phyloP scores from a whole-genome alignment of 2,888 invertebrate species.

The Synanthedon vespiformis region DNA sequence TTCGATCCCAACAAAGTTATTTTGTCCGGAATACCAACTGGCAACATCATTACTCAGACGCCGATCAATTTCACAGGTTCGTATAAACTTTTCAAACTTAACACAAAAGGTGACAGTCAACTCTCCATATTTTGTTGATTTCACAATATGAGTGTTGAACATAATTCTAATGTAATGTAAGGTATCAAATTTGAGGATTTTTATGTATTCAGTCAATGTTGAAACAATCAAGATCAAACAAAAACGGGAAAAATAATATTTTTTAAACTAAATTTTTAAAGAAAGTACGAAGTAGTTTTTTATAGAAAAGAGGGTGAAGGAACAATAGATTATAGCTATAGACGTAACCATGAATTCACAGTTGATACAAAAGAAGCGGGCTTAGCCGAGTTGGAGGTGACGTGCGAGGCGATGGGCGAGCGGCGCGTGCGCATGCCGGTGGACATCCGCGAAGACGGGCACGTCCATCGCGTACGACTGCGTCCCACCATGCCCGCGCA shows the following conservation, averaged over 20 bases:
- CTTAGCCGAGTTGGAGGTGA: constrained; percentile 86
- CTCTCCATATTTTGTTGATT: too few species aligned
- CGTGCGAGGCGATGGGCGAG: constrained; percentile 88
- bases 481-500: constrained; percentile 87
- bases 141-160: too few species aligned
- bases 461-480: constrained; percentile 84
- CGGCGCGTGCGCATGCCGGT: constrained; percentile 78
- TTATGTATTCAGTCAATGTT: too few species aligned
- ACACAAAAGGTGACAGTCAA: too few species aligned
- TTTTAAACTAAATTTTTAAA: too few species aligned
- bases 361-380: constrained; percentile 87
- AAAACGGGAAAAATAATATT: too few species aligned
- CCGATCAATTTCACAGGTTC: constrained; percentile 84
- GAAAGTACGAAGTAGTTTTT: too few species aligned
- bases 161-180: too few species aligned
- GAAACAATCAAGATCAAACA: too few species aligned
- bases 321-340: neutral
- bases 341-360: constrained; percentile 25
- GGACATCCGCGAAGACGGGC: constrained; percentile 83
- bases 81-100: constrained; percentile 12
- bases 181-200: too few species aligned
- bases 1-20: constrained; percentile 88
- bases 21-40: constrained; percentile 80
- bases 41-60: constrained; percentile 84
- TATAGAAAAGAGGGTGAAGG: too few species aligned